Evolutionary conservation across 1,140 invertebrate genomes (phyloP).

Genomic region (Cotesia chilonis): DNA sequence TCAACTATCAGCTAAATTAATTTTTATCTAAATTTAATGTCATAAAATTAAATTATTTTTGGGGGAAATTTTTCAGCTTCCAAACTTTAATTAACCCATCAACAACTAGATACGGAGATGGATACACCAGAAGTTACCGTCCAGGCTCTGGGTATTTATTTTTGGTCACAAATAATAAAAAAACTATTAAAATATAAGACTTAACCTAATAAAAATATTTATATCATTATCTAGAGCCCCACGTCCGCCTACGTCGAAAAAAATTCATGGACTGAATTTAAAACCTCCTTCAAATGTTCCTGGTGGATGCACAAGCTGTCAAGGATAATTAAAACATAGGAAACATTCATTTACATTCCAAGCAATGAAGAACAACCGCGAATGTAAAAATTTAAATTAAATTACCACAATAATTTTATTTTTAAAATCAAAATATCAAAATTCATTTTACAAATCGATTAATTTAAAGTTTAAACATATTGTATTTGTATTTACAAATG

Average conservation of each 20-base stretch:
- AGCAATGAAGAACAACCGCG: too few species aligned
- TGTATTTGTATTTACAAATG: neutral
- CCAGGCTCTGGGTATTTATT: conserved; percentile 48
- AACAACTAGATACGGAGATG: conserved; percentile 36
- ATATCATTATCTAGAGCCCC: conserved; percentile 39
- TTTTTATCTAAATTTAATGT: too few species aligned
- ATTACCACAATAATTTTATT: conserved; percentile 10
- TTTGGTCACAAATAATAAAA: neutral
- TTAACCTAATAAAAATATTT: conserved; percentile 23
- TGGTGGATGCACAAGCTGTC: conserved; percentile 53
- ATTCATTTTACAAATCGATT: conserved; percentile 1
- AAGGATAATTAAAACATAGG: conserved; percentile 26
- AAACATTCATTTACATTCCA: too few species aligned
- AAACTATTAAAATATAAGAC: neutral
- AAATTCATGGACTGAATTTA: conserved; percentile 44
- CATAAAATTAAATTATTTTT: too few species aligned
- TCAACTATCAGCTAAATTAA: too few species aligned
- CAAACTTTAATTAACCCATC: conserved; percentile 47
- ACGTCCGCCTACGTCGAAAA: conserved; percentile 41
- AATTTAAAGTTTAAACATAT: conserved; percentile 8
- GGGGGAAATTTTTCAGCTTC: conserved; percentile 40
- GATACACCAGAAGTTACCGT: conserved; percentile 43
- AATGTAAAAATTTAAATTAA: neutral
- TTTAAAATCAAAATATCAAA: conserved; percentile 25
- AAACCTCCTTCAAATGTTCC: conserved; percentile 46